Conservation (phyloP, 2,797 vertebrate genomes). For the Loriculus beryllinus region DNA sequence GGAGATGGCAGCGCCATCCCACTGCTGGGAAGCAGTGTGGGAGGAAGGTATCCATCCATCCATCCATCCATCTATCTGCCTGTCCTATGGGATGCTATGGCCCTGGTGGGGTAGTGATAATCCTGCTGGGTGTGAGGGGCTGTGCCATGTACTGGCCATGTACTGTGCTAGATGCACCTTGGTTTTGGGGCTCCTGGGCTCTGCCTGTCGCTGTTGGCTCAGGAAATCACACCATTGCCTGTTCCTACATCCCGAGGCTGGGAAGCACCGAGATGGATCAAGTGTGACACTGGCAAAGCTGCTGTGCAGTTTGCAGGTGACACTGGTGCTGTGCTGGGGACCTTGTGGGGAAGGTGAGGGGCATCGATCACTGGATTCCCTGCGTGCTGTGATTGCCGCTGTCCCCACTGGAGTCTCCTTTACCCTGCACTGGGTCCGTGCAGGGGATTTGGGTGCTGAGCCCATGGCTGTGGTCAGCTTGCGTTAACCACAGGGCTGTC, state of each 20-base stretch:
- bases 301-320: not conserved
- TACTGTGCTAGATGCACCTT: fast-evolving
- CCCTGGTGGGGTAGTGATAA: fast-evolving
- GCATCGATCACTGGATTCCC: fast-evolving
- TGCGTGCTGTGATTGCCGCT: not conserved
- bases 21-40: fast-evolving
- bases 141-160: fast-evolving
- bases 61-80: not conserved
- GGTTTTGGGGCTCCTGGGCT: fast-evolving
- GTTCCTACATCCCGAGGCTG: fast-evolving
- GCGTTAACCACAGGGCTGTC: not conserved
- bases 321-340: not conserved
- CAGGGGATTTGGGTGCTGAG: not conserved
- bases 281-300: not conserved
- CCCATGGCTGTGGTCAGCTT: not conserved
- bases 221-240: fast-evolving
- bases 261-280: not conserved
- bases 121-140: fast-evolving
- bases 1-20: not conserved
- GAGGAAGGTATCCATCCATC: not conserved
- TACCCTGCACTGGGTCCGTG: fast-evolving
- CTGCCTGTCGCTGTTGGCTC: fast-evolving
- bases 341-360: not conserved
- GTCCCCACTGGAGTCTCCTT: fast-evolving
- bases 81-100: not conserved